A percentile compares a stretch with the other conserved stretches of the same genome.
Conservation (phyloP, 2,113 vertebrate species). For the Hypomesus transpacificus region DNA sequence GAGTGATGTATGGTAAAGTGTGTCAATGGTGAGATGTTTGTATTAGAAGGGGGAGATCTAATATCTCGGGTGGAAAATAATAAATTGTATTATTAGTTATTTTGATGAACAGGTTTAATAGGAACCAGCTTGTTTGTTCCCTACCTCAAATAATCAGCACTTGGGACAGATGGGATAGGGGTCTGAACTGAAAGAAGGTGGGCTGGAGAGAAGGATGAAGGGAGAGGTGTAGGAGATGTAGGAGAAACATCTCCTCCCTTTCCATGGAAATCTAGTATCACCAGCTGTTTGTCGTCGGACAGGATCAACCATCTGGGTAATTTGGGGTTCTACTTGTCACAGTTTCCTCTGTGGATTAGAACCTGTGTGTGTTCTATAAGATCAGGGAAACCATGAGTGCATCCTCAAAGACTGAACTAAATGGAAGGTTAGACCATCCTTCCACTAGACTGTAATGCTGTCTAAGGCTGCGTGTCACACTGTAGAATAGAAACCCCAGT, state of each 20-base stretch:
- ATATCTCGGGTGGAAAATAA: slow-evolving; percentile 8
- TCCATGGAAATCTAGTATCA: slow-evolving; percentile 4
- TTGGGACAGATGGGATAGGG: slow-evolving; percentile 9
- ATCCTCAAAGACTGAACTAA: too few species aligned
- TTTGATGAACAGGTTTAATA: slow-evolving; percentile 39
- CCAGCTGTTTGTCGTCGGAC: background rate
- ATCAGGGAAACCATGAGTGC: too few species aligned
- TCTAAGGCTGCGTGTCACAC: too few species aligned
- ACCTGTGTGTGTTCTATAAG: too few species aligned
- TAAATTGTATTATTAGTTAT: background rate
- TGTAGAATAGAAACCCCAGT: too few species aligned
- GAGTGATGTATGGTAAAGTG: background rate
- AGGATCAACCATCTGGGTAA: background rate
- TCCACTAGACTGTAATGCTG: too few species aligned
- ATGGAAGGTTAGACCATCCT: too few species aligned
- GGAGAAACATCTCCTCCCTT: background rate
- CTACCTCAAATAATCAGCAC: slow-evolving; percentile 18
- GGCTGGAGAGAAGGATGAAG: slow-evolving; percentile 1
- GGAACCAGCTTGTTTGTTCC: slow-evolving; percentile 35
- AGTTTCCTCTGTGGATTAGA: background rate
- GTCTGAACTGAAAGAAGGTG: background rate
- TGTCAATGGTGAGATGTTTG: slow-evolving; percentile 17
- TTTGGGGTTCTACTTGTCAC: background rate
- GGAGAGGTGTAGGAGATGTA: background rate
- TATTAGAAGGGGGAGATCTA: background rate